Percentiles rank a stretch among this genome's conserved stretches.
phyloP scores from a whole-genome alignment of 2,797 vertebrate genomes.

The Rallus crepitans region DNA sequence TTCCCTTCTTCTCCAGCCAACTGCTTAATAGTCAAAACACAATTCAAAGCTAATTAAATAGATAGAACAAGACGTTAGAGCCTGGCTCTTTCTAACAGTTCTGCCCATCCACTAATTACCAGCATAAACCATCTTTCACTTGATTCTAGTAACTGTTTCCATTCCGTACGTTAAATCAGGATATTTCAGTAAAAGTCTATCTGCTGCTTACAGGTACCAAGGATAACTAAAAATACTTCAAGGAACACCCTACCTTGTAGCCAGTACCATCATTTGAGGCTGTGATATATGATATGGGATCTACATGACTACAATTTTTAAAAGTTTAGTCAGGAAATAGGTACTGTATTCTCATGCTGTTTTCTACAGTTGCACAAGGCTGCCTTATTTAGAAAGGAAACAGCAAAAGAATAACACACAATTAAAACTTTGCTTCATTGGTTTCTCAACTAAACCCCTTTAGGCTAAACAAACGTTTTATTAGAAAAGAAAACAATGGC shows the following conservation, averaged over 20 bases:
- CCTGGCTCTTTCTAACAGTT: neutral
- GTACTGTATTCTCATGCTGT: neutral
- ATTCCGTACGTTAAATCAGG: neutral
- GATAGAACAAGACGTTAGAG: neutral
- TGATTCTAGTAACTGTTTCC: neutral
- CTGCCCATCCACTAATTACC: neutral
- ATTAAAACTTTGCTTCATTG: neutral
- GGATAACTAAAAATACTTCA: neutral
- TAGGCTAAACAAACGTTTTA: neutral
- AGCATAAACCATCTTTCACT: neutral
- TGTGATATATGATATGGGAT: neutral
- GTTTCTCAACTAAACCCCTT: neutral
- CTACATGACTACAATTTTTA: neutral
- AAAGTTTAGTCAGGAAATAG: neutral
- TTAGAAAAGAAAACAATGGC: neutral
- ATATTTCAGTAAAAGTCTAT: neutral
- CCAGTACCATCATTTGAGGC: neutral
- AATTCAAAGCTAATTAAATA: neutral
- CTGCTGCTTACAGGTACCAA: neutral
- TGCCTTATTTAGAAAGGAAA: neutral
- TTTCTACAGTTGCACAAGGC: fast-evolving
- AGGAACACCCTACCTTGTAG: neutral
- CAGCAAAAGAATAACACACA: neutral
- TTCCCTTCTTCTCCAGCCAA: neutral
- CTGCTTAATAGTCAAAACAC: neutral